Evolutionary conservation across 2,797 vertebrate species (phyloP), one percentile per base, ranked within the genome.

Genomic region (Huso huso): DNA sequence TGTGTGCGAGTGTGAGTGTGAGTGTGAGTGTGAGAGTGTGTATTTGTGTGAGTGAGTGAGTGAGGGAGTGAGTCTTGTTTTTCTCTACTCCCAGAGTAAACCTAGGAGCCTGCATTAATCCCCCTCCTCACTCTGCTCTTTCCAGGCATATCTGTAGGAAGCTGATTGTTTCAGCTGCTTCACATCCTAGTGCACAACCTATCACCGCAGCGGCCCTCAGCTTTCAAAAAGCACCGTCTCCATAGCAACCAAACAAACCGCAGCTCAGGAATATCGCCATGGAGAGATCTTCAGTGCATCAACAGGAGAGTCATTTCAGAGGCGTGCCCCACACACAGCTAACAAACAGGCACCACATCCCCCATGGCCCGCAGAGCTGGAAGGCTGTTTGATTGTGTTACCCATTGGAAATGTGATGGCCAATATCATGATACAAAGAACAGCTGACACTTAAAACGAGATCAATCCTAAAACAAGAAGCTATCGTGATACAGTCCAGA

Each of bases 191-290:
- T 58, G 9, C 55, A 49, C 51, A 15, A 55, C 67, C 67, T 53
- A 68, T 60, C 7, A 49, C 15, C 51, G 23, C 23, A 37, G 23
- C 67, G 62, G 51, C n/a, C 62, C 8, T 12, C 48, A 48, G n/a
- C 59, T 49, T 10, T 63, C 51, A 55, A 49, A 37, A 37, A 58
- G 59, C 37, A 10, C 52, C 10, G 63, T 72, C n/a, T 60, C 69
- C 66, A 76, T 71, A 71, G 6, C 73, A 59, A 75, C 64, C 8
- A 59, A 70, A 73, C 71, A 71, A 23, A 69, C 70, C 68, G 64
- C 62, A 65, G 68, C 63, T 65, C 62, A 62, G 48, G 62, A 55
- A 63, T 53, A 66, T 70, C 55, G 50, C 62, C 6, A 64, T 61
- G 48, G 60, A 48, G 13, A 66, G 61, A 68, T 64, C 50, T 6